Evolutionary conservation across 2,797 vertebrate genomes (phyloP).

Genomic region (Amazona ochrocephala): DNA sequence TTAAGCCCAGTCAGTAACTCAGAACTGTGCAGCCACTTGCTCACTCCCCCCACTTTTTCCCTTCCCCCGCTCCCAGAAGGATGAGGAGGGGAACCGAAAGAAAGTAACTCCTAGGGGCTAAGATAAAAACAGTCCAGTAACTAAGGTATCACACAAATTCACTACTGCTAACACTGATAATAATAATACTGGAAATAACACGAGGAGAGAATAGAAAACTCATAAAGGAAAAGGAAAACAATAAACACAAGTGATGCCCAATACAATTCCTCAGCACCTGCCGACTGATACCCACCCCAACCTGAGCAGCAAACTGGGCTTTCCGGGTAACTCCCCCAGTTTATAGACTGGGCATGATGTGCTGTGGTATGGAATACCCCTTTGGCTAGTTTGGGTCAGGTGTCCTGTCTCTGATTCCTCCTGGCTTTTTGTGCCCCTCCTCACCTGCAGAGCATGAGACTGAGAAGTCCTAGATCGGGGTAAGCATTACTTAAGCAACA

Average conservation of each 20-base stretch:
- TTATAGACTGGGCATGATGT: not conserved
- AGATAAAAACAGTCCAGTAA: not conserved
- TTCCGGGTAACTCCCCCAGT: not conserved
- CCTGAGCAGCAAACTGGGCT: not conserved
- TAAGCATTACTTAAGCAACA: not conserved
- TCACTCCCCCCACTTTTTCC: not conserved
- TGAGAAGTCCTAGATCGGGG: not conserved
- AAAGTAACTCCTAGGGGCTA: not conserved
- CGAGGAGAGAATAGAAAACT: not conserved
- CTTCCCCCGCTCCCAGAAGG: not conserved
- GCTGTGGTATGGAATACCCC: not conserved
- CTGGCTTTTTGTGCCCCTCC: not conserved
- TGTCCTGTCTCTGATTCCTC: not conserved
- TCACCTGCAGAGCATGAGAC: not conserved
- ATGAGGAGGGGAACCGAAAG: not conserved
- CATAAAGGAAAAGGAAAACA: not conserved
- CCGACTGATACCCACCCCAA: not conserved
- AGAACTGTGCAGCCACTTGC: not conserved
- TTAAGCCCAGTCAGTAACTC: not conserved
- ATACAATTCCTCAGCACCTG: not conserved
- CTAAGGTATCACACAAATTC: not conserved
- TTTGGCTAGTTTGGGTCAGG: not conserved
- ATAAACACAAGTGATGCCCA: not conserved
- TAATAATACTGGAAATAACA: not conserved
- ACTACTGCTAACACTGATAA: not conserved